These are phyloP conservation scores for Heliothis virescens DNA, from an alignment of 1,140 invertebrate species.

Conservation along the genomic window DNA sequence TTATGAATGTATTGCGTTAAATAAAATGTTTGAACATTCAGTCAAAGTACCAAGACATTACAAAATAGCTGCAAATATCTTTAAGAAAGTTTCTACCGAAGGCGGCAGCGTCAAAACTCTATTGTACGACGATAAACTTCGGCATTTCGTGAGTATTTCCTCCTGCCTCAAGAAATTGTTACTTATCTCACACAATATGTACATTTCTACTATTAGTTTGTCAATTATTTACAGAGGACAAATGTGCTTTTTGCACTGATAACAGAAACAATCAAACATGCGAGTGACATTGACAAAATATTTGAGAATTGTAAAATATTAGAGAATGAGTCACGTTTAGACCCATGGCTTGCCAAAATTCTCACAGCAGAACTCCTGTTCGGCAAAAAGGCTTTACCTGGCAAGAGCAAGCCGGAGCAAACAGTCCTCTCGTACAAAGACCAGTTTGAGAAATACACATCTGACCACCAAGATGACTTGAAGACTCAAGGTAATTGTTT, in stretches of 20 bases:
- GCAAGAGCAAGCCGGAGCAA: conserved; percentile 89
- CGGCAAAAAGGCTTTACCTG: conserved; percentile 90
- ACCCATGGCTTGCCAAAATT: conserved; percentile 90
- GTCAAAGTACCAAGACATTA: conserved; percentile 92
- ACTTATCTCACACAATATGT: conserved; percentile 25
- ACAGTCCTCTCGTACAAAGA: conserved; percentile 90
- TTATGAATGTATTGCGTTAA: conserved; percentile 52
- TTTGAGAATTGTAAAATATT: conserved; percentile 88
- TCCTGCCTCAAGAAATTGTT: conserved; percentile 1
- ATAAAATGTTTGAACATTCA: conserved; percentile 89
- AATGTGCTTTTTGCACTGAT: conserved; percentile 91
- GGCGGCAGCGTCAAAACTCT: conserved; percentile 91
- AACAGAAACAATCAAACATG: conserved; percentile 90
- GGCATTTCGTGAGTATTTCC: conserved; percentile 78
- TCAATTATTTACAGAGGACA: conserved; percentile 88
- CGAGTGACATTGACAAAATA: conserved; percentile 88
- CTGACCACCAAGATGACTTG: conserved; percentile 69
- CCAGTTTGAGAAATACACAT: conserved; percentile 74
- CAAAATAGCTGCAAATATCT: conserved; percentile 89
- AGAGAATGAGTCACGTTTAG: conserved; percentile 89
- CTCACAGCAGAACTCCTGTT: conserved; percentile 94
- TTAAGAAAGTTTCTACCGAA: conserved; percentile 89
- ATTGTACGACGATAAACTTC: conserved; percentile 90
- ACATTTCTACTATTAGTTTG: conserved; percentile 41
- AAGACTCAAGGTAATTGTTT: conserved; percentile 81